Conservation (phyloP, 2,113 vertebrate species). For the Boulengeromyrus knoepffleri region DNA sequence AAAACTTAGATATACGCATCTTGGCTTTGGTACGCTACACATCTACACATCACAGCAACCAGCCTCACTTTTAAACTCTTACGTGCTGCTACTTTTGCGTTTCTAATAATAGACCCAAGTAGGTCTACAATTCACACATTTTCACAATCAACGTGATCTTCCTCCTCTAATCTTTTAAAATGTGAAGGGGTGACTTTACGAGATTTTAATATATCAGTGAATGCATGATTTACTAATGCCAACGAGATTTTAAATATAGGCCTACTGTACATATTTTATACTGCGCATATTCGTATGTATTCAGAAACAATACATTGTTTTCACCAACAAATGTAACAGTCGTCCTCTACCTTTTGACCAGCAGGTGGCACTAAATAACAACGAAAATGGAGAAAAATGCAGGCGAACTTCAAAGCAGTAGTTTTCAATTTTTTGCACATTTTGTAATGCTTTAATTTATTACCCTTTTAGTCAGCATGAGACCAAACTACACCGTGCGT, state of each 20-base stretch:
- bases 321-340: not conserved
- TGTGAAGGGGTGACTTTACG: not conserved
- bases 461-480: not conserved
- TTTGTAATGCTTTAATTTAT: not conserved
- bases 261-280: not conserved
- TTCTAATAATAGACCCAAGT: not conserved
- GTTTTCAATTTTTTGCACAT: not conserved
- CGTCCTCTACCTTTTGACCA: not conserved
- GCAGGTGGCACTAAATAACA: constrained; percentile 2
- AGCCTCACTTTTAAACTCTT: not conserved
- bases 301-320: not conserved
- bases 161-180: not conserved
- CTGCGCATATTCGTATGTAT: not conserved
- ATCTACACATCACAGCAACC: not conserved
- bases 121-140: not conserved
- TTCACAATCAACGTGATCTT: not conserved
- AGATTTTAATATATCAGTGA: not conserved
- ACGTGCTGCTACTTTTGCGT: not conserved
- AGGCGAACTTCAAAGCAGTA: not conserved
- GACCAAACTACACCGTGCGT: not conserved
- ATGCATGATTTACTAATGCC: not conserved
- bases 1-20: not conserved
- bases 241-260: not conserved
- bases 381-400: not conserved
- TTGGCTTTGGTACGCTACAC: not conserved